Percentiles rank a stretch among this genome's conserved stretches.
These are phyloP conservation scores for Rhinolophus ferrumequinum DNA, from an alignment of 2,113 vertebrate genomes.

Conservation along the genomic window DNA sequence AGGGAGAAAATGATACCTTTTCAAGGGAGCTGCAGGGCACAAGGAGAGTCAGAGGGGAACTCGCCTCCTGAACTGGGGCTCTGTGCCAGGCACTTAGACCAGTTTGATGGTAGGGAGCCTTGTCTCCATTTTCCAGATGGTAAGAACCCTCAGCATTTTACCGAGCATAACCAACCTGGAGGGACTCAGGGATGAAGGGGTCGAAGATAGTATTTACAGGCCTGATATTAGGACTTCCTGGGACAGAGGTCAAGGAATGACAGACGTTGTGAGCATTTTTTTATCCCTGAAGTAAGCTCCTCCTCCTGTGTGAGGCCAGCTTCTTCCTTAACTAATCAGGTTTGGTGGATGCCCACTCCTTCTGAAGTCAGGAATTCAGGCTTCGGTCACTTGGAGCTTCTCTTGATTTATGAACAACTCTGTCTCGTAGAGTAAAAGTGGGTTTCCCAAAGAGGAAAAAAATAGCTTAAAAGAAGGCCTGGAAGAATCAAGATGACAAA, in stretches of 20 bases:
- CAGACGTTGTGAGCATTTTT: background rate
- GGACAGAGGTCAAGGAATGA: conserved; percentile 10
- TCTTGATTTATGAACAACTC: conserved; percentile 76
- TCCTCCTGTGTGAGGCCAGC: background rate
- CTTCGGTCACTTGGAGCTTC: conserved; percentile 53
- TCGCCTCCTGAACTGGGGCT: background rate
- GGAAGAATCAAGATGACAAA: conserved; percentile 74
- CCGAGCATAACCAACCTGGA: background rate
- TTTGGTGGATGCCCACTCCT: background rate
- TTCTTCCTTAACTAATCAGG: background rate
- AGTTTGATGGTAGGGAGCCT: background rate
- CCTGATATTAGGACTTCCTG: background rate
- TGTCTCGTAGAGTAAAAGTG: conserved; percentile 66
- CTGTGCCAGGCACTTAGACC: background rate
- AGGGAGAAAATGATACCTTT: background rate
- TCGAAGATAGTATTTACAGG: background rate
- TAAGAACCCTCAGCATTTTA: background rate
- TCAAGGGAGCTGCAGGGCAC: background rate
- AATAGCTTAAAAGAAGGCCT: conserved; percentile 68
- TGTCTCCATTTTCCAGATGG: background rate
- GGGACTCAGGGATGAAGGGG: background rate
- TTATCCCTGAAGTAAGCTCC: conserved; percentile 21
- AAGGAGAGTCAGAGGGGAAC: background rate
- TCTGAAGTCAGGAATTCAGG: conserved; percentile 36
- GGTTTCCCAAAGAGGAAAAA: conserved; percentile 72